A percentile compares a stretch with the other conserved stretches of the same genome.
These are phyloP conservation scores for Pterocles burchelli DNA, from an alignment of 2,113 vertebrate genomes.

Conservation along the genomic window DNA sequence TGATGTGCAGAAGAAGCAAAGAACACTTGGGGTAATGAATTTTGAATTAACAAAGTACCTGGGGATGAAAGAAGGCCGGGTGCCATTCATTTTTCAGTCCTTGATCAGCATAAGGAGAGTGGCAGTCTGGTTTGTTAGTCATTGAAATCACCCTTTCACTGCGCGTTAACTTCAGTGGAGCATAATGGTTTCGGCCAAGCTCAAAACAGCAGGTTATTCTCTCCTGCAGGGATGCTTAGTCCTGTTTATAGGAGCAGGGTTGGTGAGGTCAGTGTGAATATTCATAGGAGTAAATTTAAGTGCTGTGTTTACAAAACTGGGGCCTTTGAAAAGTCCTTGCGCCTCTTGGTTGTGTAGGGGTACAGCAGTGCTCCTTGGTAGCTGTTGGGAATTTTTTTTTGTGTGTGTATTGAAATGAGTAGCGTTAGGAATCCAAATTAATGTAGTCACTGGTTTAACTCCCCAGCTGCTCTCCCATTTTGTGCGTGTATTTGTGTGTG, in stretches of 20 bases:
- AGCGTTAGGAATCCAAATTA: not conserved
- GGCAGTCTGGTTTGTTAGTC: not conserved
- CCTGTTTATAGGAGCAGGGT: not conserved
- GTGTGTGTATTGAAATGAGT: no score
- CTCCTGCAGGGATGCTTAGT: rapidly evolving
- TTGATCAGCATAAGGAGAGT: not conserved
- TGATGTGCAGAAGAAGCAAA: no score
- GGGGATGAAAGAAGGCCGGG: not conserved
- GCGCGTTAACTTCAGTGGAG: rapidly evolving
- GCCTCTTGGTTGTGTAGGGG: no score
- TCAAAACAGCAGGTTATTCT: not conserved
- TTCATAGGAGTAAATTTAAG: not conserved
- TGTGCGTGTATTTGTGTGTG: not conserved
- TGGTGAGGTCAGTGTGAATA: not conserved
- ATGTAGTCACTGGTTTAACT: no score
- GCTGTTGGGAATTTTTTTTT: not conserved
- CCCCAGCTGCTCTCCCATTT: not conserved
- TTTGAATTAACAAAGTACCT: not conserved
- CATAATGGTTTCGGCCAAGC: no score
- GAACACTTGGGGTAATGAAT: no score
- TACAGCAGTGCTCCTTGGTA: not conserved
- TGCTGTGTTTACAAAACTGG: rapidly evolving
- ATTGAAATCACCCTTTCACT: not conserved
- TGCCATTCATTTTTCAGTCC: not conserved
- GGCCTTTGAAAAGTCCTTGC: not conserved